Evolutionary conservation across 2,797 vertebrate genomes (phyloP).

Genomic region (Lacerta viridis): DNA sequence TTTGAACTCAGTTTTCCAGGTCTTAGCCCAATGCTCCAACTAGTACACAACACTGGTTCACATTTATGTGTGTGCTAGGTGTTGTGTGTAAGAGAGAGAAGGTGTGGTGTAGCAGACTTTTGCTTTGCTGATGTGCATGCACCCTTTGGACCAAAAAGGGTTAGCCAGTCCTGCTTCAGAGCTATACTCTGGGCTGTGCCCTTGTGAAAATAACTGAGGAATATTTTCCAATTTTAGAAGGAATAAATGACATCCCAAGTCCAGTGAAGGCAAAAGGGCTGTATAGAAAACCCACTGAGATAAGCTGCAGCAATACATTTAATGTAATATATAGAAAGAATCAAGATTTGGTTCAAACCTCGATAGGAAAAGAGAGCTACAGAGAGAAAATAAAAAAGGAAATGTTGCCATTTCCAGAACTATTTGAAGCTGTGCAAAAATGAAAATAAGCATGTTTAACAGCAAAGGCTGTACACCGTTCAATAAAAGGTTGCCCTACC

Average conservation of each 20-base stretch:
- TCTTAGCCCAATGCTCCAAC: too few species aligned
- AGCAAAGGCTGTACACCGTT: slow-evolving; percentile 62
- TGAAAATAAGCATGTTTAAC: slow-evolving; percentile 62
- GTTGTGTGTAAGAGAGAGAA: too few species aligned
- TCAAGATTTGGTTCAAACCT: slow-evolving; percentile 28
- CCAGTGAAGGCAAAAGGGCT: background rate
- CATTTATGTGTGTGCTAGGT: too few species aligned
- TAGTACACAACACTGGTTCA: too few species aligned
- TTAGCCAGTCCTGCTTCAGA: too few species aligned
- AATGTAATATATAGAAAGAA: background rate
- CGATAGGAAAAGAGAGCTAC: slow-evolving; percentile 15
- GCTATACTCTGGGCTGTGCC: too few species aligned
- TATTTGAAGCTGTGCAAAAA: slow-evolving; percentile 40
- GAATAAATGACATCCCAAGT: background rate
- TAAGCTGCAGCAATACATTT: background rate
- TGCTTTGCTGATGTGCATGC: too few species aligned
- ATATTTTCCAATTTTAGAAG: background rate
- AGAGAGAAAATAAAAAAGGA: background rate
- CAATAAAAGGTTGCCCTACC: slow-evolving; percentile 77
- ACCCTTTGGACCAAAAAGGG: too few species aligned
- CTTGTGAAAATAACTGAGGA: background rate
- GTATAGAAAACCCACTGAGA: background rate
- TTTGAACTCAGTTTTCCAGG: too few species aligned
- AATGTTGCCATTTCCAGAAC: slow-evolving; percentile 31
- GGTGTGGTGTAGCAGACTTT: too few species aligned